Evolutionary conservation across 2,888 invertebrate genomes (phyloP).

Genomic region (Blastobasis lacticolella): DNA sequence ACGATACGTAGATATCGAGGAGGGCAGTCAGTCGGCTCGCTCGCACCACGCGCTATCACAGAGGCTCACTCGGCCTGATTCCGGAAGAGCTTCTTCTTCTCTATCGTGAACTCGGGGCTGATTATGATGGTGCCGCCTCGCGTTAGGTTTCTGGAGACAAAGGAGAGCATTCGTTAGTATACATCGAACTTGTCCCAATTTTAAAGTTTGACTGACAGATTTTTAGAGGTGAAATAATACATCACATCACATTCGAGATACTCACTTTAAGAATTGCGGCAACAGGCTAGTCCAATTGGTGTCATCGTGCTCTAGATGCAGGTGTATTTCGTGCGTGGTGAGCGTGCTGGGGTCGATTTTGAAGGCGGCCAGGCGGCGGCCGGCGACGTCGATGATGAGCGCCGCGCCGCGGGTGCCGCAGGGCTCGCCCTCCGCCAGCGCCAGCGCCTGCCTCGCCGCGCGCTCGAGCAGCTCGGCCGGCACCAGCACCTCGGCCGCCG

Average conservation of each 20-base stretch:
- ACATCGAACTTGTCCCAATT: too few relatives aligned
- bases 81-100: conserved; percentile 93
- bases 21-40: conserved; percentile 68
- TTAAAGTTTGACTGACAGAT: too few relatives aligned
- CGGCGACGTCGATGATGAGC: conserved; percentile 88
- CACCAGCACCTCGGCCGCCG: conserved; percentile 88
- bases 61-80: conserved; percentile 74
- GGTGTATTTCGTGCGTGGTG: conserved; percentile 91
- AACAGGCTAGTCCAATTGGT: conserved; percentile 90
- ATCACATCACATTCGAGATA: conserved; percentile 20
- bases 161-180: conserved; percentile 20
- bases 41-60: conserved; percentile 49
- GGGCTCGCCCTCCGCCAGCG: conserved; percentile 90
- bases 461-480: conserved; percentile 87
- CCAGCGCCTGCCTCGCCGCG: conserved; percentile 85
- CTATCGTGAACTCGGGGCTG: conserved; percentile 90
- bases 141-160: conserved; percentile 81
- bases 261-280: conserved; percentile 93
- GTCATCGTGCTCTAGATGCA: conserved; percentile 89
- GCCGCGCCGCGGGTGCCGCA: conserved; percentile 91
- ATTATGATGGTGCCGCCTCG: conserved; percentile 91
- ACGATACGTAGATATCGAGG: conserved; percentile 71
- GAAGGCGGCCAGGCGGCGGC: conserved; percentile 85
- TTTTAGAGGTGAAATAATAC: neutral
- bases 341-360: conserved; percentile 90